Evolutionary conservation across 2,888 invertebrate genomes (phyloP).

Genomic region (Calliopum simillimum): DNA sequence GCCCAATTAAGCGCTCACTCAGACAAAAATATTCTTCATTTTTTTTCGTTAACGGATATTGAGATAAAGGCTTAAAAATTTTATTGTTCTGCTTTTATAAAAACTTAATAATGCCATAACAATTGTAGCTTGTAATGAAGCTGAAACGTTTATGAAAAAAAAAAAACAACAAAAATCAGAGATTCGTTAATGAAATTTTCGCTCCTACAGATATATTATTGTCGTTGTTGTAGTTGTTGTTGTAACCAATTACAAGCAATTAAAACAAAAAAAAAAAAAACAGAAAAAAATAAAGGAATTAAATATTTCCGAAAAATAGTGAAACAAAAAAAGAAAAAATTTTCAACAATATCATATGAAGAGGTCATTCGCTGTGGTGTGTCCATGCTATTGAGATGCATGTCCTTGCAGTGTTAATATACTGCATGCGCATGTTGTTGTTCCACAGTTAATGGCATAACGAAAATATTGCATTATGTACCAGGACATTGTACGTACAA

Average conservation of each 20-base stretch:
- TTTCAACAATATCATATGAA: not conserved
- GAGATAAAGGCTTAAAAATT: not conserved
- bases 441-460: no score
- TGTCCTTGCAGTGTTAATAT: slow-evolving; percentile 34
- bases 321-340: not conserved
- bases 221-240: slow-evolving; percentile 14
- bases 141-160: not conserved
- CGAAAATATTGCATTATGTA: no score
- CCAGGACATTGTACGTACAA: no score
- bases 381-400: slow-evolving; percentile 9
- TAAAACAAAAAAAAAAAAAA: slow-evolving; percentile 3
- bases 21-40: no score
- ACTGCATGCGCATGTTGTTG: not conserved
- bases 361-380: not conserved
- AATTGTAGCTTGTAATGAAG: not conserved
- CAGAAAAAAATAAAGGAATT: not conserved
- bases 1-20: no score
- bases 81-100: not conserved
- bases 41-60: not conserved
- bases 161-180: no score
- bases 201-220: not conserved
- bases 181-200: not conserved
- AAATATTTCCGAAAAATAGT: no score
- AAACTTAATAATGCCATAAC: not conserved
- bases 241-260: slow-evolving; percentile 29